Conservation (phyloP, 1,140 invertebrate genomes). For the Magallana gigas region DNA sequence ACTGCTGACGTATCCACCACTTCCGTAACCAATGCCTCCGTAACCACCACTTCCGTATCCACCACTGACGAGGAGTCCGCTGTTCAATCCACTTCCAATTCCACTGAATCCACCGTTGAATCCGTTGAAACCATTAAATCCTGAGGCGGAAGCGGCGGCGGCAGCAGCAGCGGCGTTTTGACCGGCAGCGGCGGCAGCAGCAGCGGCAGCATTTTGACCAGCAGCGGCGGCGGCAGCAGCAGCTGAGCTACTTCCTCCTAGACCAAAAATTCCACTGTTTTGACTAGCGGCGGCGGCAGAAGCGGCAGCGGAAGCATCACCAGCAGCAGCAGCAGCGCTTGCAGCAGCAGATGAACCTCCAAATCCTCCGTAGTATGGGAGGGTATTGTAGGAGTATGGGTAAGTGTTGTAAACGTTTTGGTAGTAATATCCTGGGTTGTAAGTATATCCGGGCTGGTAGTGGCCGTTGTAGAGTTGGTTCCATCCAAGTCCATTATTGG, state of each 20-base stretch:
- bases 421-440: neutral
- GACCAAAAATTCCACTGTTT: too few relatives aligned
- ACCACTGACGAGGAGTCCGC: neutral
- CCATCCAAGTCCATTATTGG: neutral
- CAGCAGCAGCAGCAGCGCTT: neutral
- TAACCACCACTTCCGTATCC: neutral
- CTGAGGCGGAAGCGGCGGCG: neutral
- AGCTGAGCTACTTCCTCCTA: neutral
- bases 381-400: neutral
- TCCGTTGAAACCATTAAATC: neutral
- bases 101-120: neutral
- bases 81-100: neutral
- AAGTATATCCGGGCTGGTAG: neutral
- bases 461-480: neutral
- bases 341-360: constrained; percentile 1
- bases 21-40: neutral
- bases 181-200: neutral
- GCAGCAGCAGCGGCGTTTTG: neutral
- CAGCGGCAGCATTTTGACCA: neutral
- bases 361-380: neutral
- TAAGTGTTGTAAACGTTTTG: neutral
- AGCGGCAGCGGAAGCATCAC: neutral
- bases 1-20: too few relatives aligned
- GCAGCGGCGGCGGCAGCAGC: neutral
- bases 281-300: neutral